Percentiles rank a stretch among this genome's conserved stretches.
These are phyloP conservation scores for Chionomys nivalis DNA, from an alignment of 2,113 vertebrate species.

Conservation along the genomic window DNA sequence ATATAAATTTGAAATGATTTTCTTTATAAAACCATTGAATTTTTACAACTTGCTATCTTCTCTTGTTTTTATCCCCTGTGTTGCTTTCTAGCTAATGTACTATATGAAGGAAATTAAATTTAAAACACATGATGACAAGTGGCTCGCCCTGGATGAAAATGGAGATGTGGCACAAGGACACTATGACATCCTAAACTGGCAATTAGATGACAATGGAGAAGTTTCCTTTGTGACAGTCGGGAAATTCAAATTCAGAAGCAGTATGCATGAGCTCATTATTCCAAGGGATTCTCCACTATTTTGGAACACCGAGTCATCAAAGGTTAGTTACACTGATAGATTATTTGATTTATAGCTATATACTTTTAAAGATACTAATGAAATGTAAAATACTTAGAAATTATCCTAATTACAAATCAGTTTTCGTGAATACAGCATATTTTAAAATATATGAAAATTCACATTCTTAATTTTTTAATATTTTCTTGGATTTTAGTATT, in stretches of 20 bases:
- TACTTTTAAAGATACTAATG: background rate
- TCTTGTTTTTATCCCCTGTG: background rate
- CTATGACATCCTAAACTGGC: constrained; percentile 93
- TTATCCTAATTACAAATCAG: background rate
- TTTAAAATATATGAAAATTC: background rate
- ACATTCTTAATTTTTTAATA: background rate
- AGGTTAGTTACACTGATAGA: constrained; percentile 81
- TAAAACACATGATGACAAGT: constrained; percentile 83
- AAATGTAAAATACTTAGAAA: background rate
- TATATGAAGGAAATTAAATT: constrained; percentile 89
- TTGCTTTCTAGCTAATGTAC: constrained; percentile 88
- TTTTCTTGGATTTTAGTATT: background rate
- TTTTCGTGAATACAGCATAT: background rate
- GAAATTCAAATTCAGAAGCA: constrained; percentile 80
- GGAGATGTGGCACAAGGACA: constrained; percentile 86
- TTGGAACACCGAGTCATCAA: constrained; percentile 86
- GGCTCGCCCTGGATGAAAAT: constrained; percentile 80
- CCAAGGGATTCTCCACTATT: constrained; percentile 85
- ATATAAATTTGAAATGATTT: constrained; percentile 28
- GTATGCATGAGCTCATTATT: constrained; percentile 75
- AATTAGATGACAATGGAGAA: constrained; percentile 81
- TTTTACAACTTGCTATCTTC: constrained; percentile 11
- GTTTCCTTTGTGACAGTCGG: constrained; percentile 87
- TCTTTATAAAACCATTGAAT: background rate
- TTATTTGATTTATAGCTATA: background rate